Evolutionary conservation across 2,113 vertebrate species (phyloP), one percentile per base, ranked within the genome.

Genomic region (Phocoena phocoena): DNA sequence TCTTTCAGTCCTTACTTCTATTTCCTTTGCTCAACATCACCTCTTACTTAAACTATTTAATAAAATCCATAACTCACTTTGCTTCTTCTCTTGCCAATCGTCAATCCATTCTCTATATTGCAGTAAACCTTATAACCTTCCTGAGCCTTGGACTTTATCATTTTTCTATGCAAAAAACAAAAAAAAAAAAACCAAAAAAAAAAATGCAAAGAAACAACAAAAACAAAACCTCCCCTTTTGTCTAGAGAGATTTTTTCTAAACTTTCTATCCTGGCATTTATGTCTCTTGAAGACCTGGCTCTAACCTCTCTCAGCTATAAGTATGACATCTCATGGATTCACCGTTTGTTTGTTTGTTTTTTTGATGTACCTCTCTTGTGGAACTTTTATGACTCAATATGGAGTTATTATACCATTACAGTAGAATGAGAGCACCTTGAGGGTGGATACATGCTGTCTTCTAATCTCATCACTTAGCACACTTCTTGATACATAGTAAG

Each of bases 31-130:
- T 31, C 36, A 31, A 18, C 9, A 80, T 87, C 58, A 50, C 26
- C 11, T 93, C 25, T 95, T 70, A 77, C 38, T 87, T 95, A 90
- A 77, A 65, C 38, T 21, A 81, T 76, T 88, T 85, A 81, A 81
- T 91, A 53, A 87, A 92, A 92, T 3, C 18, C 26, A 20, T 73
- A 65, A 62, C 44, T 71, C 15, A 90, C n/a, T 23, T 76, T 76
- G 0, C 8, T 25, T 91, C 15, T 60, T 91, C 3, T 93, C 65
- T 55, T 70, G 12, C 11, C 79, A 36, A 68, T 87, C 13, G 68
- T 73, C 18, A 92, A 8, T 47, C 12, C 6, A 55, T 33, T 12
- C 62, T 93, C 3, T 44, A 38, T 50, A 74, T n/a, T 92, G 53
- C 55, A 50, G 31, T 50, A 44, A 58, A 31, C 5, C 31, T 79